Evolutionary conservation across 2,113 vertebrate genomes (phyloP), one percentile per base, ranked within the genome.

Genomic region (Clarias magur): DNA sequence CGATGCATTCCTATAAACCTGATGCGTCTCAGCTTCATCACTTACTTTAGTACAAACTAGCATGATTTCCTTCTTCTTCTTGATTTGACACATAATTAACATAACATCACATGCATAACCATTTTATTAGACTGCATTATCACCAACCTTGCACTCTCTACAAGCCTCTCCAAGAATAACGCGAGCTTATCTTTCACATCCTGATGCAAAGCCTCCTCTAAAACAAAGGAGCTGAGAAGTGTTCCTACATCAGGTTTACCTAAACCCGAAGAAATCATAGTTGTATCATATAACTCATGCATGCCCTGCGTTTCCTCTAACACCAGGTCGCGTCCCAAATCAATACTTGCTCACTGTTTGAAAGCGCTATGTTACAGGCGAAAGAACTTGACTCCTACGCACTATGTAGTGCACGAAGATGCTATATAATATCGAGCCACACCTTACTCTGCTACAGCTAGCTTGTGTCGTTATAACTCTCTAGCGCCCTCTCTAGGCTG

Each of bases 81-180:
- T 17, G 67, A 42, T 21, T 23, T 53, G 13, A n/a, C 10, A 75
- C 53, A 12, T 3, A 70, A 30, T 19, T 19, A 19, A 21, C 1
- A 42, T 34, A 19, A 21, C 1, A 42, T 11, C 9, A 1, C 2
- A 25, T 48, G 23, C 48, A 48, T 23, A 15, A 53, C 4, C 3
- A 56, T 56, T 56, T 27, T 67, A 65, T 48, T 48, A 2, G 4
- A 38, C 2, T 73, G 25, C 4, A 56, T 17, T 30, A 15, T 8
- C 9, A 81, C 78, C 42, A 34, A 87, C 88, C 84, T 88, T 62
- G 2, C 42, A 87, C 80, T 82, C 85, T 95, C 94, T 60, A 84
- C 91, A 4, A 95, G 90, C 88, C 92, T 95, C 7, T 91, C 88
- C 4, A 89, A 56, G 27, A 95, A 89, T 53, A 56, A 67, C 27